phyloP scores from a whole-genome alignment of 2,888 invertebrate species.

The Acanthopleura granulata region DNA sequence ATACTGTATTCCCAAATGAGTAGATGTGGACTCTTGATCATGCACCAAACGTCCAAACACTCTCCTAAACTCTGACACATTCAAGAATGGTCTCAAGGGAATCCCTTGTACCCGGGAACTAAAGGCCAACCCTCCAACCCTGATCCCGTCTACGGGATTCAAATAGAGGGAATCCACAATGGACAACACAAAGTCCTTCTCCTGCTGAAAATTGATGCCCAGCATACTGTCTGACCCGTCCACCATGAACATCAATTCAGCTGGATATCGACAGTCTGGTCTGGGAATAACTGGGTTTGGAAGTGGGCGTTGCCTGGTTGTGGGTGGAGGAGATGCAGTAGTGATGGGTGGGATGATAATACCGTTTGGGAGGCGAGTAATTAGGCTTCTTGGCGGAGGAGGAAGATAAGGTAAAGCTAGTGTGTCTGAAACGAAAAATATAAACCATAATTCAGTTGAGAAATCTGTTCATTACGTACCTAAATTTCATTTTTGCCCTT shows the following conservation, averaged over 20 bases:
- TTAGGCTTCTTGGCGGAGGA: too few species aligned
- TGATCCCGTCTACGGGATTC: background rate
- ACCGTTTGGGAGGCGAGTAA: too few species aligned
- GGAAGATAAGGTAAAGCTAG: too few species aligned
- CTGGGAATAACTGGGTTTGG: background rate
- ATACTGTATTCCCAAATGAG: background rate
- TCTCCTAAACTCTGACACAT: background rate
- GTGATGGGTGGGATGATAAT: background rate
- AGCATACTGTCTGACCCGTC: background rate
- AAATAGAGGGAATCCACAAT: background rate
- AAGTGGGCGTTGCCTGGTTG: background rate
- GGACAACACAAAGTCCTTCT: background rate
- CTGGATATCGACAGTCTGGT: background rate
- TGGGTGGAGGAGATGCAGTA: background rate
- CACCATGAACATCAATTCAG: background rate
- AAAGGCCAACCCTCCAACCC: background rate
- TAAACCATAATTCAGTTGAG: too few species aligned
- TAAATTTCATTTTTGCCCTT: too few species aligned
- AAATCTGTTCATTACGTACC: too few species aligned
- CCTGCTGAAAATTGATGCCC: background rate
- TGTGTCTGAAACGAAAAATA: too few species aligned
- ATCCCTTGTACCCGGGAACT: background rate
- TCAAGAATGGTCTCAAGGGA: background rate
- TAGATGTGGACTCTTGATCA: background rate
- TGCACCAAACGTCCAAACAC: background rate